Evolutionary conservation across 2,113 vertebrate species (phyloP).

Genomic region (Haemorhous mexicanus): DNA sequence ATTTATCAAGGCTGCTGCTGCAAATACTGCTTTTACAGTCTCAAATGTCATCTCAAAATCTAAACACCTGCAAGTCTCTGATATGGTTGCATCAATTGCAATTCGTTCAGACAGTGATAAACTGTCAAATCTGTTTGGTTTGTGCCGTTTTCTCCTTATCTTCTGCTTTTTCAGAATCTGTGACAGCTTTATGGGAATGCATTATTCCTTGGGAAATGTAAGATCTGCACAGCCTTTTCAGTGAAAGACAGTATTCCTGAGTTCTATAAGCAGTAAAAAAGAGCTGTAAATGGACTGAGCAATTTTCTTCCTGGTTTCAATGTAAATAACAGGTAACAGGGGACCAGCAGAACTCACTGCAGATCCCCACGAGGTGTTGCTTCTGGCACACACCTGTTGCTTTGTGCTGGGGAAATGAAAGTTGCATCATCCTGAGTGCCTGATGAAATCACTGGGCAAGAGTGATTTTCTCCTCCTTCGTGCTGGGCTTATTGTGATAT

Average conservation of each 20-base stretch:
- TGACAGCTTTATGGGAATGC: background rate
- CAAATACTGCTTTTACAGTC: background rate
- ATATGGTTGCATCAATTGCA: background rate
- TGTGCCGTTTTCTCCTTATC: background rate
- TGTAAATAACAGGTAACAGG: background rate
- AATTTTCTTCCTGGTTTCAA: background rate
- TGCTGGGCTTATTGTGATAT: background rate
- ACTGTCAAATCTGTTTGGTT: background rate
- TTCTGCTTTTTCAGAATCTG: background rate
- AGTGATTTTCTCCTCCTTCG: background rate
- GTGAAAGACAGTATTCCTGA: background rate
- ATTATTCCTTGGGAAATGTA: background rate
- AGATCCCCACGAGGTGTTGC: background rate
- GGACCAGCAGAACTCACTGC: background rate
- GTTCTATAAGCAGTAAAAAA: background rate
- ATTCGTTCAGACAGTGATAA: background rate
- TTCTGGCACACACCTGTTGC: background rate
- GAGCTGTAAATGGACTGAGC: background rate
- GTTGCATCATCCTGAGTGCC: background rate
- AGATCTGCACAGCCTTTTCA: background rate
- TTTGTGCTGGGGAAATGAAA: background rate
- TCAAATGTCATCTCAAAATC: conserved; percentile 36
- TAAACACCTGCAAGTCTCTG: conserved; percentile 1
- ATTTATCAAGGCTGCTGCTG: background rate
- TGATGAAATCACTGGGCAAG: background rate